Evolutionary conservation across 2,888 invertebrate species (phyloP).

Genomic region (Daptonema setosum): DNA sequence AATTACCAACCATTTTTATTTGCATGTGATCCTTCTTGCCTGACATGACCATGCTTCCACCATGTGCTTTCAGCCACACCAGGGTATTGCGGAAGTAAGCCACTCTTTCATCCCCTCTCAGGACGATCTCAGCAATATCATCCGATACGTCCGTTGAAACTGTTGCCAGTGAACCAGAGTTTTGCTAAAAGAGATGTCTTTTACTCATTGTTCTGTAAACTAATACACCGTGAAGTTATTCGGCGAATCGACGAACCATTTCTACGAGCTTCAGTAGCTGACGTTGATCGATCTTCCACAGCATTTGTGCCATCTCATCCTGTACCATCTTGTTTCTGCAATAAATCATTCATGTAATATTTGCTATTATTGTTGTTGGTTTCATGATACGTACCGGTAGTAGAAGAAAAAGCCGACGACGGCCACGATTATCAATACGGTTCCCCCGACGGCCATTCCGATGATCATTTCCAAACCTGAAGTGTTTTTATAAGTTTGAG

Average conservation of each 20-base stretch:
- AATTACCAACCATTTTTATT: conserved; percentile 1
- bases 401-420: background rate
- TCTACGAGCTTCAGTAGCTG: conserved; percentile 2
- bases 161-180: conserved; percentile 3
- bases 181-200: conserved; percentile 1
- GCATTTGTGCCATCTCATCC: conserved; percentile 7
- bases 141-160: conserved; percentile 4
- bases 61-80: conserved; percentile 4
- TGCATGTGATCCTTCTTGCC: conserved; percentile 1
- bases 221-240: too few species aligned
- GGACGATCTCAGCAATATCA: conserved; percentile 6
- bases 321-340: background rate
- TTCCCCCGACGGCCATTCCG: background rate
- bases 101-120: conserved; percentile 4
- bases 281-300: conserved; percentile 3
- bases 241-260: too few species aligned
- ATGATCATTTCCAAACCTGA: background rate
- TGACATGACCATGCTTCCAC: conserved; percentile 1
- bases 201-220: too few species aligned
- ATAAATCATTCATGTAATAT: background rate
- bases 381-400: background rate
- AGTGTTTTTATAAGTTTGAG: too few species aligned
- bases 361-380: background rate
- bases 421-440: background rate
- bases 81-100: conserved; percentile 1